A percentile compares a stretch with the other conserved stretches of the same genome.
phyloP scores from a whole-genome alignment of 2,888 invertebrate genomes.

The Protonemura montana region DNA sequence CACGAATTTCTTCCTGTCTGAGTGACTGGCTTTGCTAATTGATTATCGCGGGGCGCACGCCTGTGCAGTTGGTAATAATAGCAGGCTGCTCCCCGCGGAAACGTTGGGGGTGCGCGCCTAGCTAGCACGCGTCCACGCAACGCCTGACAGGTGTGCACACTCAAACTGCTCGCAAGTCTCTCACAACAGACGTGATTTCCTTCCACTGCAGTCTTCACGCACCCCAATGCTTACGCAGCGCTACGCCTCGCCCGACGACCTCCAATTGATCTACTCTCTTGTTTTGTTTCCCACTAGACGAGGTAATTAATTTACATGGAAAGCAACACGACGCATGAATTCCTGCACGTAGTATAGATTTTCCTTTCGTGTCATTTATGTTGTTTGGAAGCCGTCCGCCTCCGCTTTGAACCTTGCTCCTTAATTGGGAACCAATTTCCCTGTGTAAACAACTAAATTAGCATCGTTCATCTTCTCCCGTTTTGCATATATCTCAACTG shows the following conservation, averaged over 20 bases:
- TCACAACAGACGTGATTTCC: neutral
- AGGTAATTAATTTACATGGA: neutral
- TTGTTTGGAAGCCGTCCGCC: neutral
- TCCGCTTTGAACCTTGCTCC: constrained; percentile 12
- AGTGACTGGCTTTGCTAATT: constrained; percentile 34
- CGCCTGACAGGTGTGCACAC: constrained; percentile 31
- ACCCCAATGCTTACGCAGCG: neutral
- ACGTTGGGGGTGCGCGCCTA: neutral
- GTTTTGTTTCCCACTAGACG: neutral
- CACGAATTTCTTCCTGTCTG: neutral
- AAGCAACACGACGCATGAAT: neutral
- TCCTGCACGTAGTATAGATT: constrained; percentile 12
- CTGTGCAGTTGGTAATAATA: constrained; percentile 16
- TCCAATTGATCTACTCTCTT: neutral
- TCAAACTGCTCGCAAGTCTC: neutral
- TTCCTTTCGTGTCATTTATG: neutral
- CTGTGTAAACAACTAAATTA: constrained; percentile 1
- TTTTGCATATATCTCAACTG: neutral
- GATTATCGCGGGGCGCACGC: constrained; percentile 33
- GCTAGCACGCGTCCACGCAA: constrained; percentile 7
- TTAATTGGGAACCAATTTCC: neutral
- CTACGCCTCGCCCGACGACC: neutral
- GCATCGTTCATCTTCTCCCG: neutral
- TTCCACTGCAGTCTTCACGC: neutral
- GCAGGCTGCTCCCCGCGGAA: neutral